Base-by-base conservation (phyloP, 2,113 vertebrate genomes). In the Dipodomys stephensi region DNA sequence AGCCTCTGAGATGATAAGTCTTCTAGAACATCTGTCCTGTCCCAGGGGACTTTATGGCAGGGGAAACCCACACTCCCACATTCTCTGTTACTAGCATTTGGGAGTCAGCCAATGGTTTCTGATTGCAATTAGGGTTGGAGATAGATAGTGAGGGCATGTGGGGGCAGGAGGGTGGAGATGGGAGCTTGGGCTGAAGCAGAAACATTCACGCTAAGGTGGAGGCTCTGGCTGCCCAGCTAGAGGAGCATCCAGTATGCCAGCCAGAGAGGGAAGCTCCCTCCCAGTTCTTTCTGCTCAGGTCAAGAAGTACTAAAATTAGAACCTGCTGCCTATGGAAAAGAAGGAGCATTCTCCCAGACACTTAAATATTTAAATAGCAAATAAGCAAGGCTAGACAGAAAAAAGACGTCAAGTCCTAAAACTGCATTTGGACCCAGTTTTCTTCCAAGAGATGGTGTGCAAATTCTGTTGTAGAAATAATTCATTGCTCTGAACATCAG, bases 91-190 rank as follows among this genome's bases (percentile, higher is more conserved):
- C 9, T 20, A n/a, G 27, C 11, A 2, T 82, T 30, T 39, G 53
- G n/a, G 64, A 73, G 9, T 7, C 25, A n/a, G 53, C 7, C 18
- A 1, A 0, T 6, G 7, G 4, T 25, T 20, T 11, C 49, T 16
- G 65, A 7, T 11, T n/a, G 76, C 18, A 11, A 0, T 49, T 79
- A 82, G 65, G 32, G 30, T 3, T 39, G 79, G 10, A 28, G 13
- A n/a, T 4, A 3, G n/a, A 32, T 8, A 6, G 27, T 2, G 1
- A 6, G 1, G 10, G 62, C 53, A 13, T 3, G 19, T 9, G 16
- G 4, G 15, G 28, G 35, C 23, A 1, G 15, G 32, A 1, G 32
- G 62, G 23, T 71, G 9, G 28, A 49, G 23, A 8, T 2, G 39
- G 30, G 62, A 9, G 1, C 16, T 12, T 15, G n/a, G 19, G 16